These are phyloP conservation scores for Orthosia gracilis DNA, from an alignment of 2,888 invertebrate species.

Conservation along the genomic window DNA sequence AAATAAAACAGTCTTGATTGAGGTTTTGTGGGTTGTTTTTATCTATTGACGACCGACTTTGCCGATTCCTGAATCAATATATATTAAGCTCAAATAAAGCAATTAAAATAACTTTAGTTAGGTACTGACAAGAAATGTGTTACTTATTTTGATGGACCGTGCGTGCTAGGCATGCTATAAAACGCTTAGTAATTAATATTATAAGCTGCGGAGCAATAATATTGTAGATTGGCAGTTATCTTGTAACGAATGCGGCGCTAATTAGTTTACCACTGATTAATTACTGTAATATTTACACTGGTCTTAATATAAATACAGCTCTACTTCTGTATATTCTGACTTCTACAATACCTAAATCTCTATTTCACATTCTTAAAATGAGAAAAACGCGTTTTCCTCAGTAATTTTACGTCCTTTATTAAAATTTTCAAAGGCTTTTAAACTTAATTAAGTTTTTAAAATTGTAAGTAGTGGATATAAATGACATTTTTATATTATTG, in stretches of 20 bases:
- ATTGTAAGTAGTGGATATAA: no score
- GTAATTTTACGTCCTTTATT: no score
- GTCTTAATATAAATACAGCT: neutral
- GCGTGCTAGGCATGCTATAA: constrained; percentile 20
- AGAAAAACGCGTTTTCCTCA: no score
- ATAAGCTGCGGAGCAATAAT: constrained; percentile 1
- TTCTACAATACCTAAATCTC: no score
- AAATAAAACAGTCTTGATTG: neutral
- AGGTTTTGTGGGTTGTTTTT: neutral
- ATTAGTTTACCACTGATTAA: constrained; percentile 20
- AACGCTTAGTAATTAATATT: constrained; percentile 32
- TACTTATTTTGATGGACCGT: neutral
- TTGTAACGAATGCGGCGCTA: constrained; percentile 23
- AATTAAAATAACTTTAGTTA: neutral
- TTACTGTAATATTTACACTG: constrained; percentile 6
- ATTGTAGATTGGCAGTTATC: constrained; percentile 17
- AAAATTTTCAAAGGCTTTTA: no score
- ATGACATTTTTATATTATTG: no score
- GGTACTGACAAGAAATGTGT: neutral
- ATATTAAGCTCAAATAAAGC: neutral
- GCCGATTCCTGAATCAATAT: no score
- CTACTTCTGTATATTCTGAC: neutral
- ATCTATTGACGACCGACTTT: neutral
- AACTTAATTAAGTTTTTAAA: no score
- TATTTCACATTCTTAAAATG: no score